Conservation (phyloP, 2,888 invertebrate species). For the Pristionchus arcanus region DNA sequence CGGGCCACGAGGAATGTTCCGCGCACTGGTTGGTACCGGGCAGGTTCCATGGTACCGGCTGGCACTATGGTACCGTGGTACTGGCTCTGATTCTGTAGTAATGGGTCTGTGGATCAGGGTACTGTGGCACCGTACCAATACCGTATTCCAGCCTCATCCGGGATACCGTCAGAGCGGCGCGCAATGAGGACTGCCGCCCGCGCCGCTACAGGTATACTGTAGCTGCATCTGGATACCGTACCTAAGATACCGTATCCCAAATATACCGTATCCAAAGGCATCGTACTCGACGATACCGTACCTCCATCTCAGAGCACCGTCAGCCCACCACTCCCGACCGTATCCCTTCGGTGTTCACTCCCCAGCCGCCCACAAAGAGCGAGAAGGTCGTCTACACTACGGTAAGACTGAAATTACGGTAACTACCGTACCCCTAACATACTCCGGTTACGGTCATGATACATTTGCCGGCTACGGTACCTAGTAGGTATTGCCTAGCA, state of each 20-base stretch:
- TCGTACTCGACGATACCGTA: too few species aligned
- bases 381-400: conserved; percentile 10
- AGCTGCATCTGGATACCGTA: not conserved
- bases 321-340: not conserved
- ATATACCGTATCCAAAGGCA: conserved; percentile 6
- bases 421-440: not conserved
- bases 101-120: too few species aligned
- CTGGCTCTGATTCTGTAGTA: too few species aligned
- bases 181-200: not conserved
- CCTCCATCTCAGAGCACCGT: conserved; percentile 1
- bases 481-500: not conserved
- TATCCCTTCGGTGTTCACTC: conserved; percentile 4
- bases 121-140: too few species aligned
- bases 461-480: not conserved
- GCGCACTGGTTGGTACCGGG: not conserved
- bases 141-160: not conserved
- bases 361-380: conserved; percentile 3
- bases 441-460: not conserved
- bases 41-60: not conserved
- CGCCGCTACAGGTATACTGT: conserved; percentile 16
- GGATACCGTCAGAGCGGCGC: not conserved
- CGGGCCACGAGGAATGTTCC: not conserved
- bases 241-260: not conserved
- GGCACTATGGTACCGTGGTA: not conserved
- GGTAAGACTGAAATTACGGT: conserved; percentile 1